phyloP scores from a whole-genome alignment of 2,888 invertebrate species.

The Himalopsyche kuldschensis region DNA sequence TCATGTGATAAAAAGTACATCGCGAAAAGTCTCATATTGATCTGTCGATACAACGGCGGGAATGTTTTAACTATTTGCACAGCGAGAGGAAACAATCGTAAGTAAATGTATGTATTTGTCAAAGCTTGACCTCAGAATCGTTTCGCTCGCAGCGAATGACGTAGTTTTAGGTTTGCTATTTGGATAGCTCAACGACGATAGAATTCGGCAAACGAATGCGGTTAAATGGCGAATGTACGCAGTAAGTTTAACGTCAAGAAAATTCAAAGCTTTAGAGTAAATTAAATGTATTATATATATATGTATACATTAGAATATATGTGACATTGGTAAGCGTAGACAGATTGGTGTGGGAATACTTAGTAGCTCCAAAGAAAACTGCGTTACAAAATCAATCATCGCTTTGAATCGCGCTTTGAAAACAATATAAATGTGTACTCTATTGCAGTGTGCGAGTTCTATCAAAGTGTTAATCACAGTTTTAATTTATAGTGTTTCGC shows the following conservation, averaged over 20 bases:
- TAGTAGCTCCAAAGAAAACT: neutral
- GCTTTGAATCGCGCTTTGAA: no score
- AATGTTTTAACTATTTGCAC: neutral
- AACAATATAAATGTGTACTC: no score
- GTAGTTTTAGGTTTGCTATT: neutral
- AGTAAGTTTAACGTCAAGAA: neutral
- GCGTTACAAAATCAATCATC: no score
- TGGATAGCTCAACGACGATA: neutral
- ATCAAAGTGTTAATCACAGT: no score
- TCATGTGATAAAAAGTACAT: neutral
- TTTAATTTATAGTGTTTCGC: no score
- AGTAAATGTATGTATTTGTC: neutral
- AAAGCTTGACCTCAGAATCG: neutral
- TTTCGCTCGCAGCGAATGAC: neutral
- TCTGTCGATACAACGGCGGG: neutral
- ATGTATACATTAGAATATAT: neutral
- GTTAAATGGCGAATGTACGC: neutral
- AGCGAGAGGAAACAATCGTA: neutral
- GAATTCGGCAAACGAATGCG: neutral
- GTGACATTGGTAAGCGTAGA: neutral
- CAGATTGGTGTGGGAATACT: neutral
- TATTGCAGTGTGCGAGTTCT: no score
- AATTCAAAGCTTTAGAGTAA: neutral
- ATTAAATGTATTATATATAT: no score
- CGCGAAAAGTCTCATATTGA: neutral